Evolutionary conservation across 2,888 invertebrate genomes (phyloP), one percentile per base, ranked within the genome.

Genomic region (Dicranocentrus wangi): DNA sequence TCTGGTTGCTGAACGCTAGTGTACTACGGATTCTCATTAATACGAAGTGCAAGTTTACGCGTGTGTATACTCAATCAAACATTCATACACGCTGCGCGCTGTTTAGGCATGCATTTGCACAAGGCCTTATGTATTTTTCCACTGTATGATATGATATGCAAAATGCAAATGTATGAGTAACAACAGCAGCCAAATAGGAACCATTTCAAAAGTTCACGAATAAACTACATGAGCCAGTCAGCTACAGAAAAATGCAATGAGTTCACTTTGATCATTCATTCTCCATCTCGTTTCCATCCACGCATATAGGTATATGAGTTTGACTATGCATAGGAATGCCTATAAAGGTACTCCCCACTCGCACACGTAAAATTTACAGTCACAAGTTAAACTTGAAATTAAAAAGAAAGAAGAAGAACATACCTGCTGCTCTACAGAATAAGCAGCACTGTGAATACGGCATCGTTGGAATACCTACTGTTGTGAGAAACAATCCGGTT

Each of bases 401-500:
- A 43, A 72, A 72, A n/a, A n/a, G 15, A 47, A 47, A 47, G n/a
- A n/a, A 39, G 39, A n/a, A n/a, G n/a, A n/a, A n/a, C n/a, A n/a
- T n/a, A n/a, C n/a, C n/a, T 39, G 32, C 39, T 27, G 39, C 58
- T 70, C 10, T 47, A n/a, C 39, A 39, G 39, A 47, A 47, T 7
- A 32, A 32, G 17, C 32, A 60, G 28, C 60, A 17, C 15, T 10
- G 47, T 47, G 8, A 32, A n/a, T n/a, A 32, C 32, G 32, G 32
- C 32, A 32, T 21, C 43, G 43, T 43, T 42, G 10, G 25, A 15
- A 61, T 68, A 27, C 66, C 66, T 76, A 47, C 75, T 58, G 79
- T 55, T 76, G 79, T 72, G 61, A 76, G 82, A 68, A 82, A 81
- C 73, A 83, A 83, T 83, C 83, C 81, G 81, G 83, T 83, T 83